phyloP scores from a whole-genome alignment of 2,113 vertebrate genomes.

The Verasper variegatus region DNA sequence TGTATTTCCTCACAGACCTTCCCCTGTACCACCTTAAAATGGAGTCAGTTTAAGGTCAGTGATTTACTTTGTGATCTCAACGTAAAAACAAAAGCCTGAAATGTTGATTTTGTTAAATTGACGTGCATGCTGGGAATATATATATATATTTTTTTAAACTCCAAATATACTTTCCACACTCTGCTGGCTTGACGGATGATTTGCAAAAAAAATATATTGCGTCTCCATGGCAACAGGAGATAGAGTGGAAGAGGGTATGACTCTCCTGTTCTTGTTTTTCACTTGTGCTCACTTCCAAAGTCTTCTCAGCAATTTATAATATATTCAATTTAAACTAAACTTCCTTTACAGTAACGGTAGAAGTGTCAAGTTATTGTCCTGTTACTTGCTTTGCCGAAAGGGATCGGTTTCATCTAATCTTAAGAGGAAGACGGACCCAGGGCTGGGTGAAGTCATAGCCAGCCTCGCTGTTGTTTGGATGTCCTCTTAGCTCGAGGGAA shows the following conservation, averaged over 20 bases:
- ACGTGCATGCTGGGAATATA: not conserved
- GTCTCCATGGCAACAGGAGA: conserved; percentile 40
- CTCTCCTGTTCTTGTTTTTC: not conserved
- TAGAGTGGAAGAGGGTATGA: conserved; percentile 3
- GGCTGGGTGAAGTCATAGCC: conserved; percentile 47
- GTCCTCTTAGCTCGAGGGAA: conserved; percentile 72
- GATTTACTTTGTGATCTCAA: not conserved
- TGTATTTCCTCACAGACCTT: not conserved
- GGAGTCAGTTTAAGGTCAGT: not conserved
- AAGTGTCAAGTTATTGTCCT: not conserved
- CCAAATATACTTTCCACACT: conserved; percentile 4
- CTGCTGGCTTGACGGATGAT: conserved; percentile 17
- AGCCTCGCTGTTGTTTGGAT: conserved; percentile 61
- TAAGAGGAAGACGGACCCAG: conserved; percentile 49
- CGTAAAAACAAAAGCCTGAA: not conserved
- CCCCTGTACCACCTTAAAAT: not conserved
- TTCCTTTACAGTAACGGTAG: not conserved
- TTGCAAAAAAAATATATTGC: not conserved
- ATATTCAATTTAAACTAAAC: not conserved
- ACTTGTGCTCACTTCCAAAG: not conserved
- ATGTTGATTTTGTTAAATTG: not conserved
- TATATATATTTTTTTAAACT: not conserved
- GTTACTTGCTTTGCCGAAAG: conserved; percentile 14
- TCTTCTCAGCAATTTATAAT: not conserved
- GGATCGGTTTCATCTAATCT: conserved; percentile 59